Conservation (phyloP, 2,888 invertebrate genomes). For the Diplazon laetatorius region DNA sequence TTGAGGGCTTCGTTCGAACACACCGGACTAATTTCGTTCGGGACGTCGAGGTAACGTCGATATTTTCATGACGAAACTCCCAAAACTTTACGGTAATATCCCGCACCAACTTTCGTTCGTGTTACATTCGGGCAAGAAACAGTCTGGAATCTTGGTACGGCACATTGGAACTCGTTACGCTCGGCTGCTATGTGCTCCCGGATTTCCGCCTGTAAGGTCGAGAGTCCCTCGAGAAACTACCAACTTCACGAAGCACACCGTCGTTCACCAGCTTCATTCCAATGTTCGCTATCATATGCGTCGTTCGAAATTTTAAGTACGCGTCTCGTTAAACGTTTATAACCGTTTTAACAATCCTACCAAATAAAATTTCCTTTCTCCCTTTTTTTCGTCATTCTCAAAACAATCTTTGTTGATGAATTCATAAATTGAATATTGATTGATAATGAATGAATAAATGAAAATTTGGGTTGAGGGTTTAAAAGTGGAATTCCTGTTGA, state of each 20-base stretch:
- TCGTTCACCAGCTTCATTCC: not conserved
- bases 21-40: slow-evolving; percentile 12
- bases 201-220: too few relatives aligned
- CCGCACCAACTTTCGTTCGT: not conserved
- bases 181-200: slow-evolving; percentile 9
- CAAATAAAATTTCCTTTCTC: too few relatives aligned
- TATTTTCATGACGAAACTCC: not conserved
- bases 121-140: slow-evolving; percentile 11
- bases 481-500: too few relatives aligned
- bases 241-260: not conserved
- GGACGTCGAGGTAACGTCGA: not conserved
- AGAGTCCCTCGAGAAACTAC: too few relatives aligned
- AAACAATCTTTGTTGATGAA: too few relatives aligned
- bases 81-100: not conserved
- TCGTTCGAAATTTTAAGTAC: not conserved
- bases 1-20: slow-evolving; percentile 20
- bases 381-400: too few relatives aligned
- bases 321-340: too few relatives aligned
- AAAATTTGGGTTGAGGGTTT: too few relatives aligned
- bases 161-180: slow-evolving; percentile 14
- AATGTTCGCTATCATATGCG: not conserved
- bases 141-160: slow-evolving; percentile 15
- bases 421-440: too few relatives aligned
- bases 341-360: too few relatives aligned
- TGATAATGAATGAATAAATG: too few relatives aligned